Evolutionary conservation across 2,888 invertebrate species (phyloP).

Genomic region (Nymphalis urticae): DNA sequence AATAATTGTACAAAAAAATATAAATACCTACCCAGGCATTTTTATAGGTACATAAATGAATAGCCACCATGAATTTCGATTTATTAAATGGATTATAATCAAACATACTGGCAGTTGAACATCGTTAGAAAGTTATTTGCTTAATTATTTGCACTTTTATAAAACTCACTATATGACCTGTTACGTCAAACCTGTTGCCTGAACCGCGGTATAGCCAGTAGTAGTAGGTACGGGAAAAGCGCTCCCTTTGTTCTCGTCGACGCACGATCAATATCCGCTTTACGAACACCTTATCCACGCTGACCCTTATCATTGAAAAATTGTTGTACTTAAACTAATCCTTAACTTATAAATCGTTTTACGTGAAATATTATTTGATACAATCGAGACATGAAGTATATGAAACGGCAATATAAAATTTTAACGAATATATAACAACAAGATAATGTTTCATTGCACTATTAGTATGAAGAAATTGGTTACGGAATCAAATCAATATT

Average conservation of each 20-base stretch:
- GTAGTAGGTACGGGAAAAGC: conserved; percentile 21
- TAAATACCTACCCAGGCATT: no score
- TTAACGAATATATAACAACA: no score
- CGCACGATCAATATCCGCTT: conserved; percentile 59
- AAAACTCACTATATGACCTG: conserved; percentile 32
- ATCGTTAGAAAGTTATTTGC: not conserved
- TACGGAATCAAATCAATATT: no score
- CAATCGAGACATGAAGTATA: no score
- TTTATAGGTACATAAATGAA: no score
- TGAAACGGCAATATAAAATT: no score
- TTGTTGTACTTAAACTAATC: conserved; percentile 9
- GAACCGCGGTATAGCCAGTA: conserved; percentile 1
- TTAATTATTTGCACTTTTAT: conserved; percentile 10
- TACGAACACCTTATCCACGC: conserved; percentile 42
- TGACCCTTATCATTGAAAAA: conserved; percentile 22
- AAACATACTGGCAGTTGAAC: not conserved
- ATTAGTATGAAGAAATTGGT: no score
- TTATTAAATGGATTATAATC: conserved; percentile 3
- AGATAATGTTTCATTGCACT: no score
- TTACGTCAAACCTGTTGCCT: conserved; percentile 41
- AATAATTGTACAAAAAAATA: no score
- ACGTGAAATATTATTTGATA: no score
- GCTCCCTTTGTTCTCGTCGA: conserved; percentile 58
- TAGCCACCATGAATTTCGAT: not conserved
- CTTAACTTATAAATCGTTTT: not conserved